Percentiles rank a stretch among this genome's conserved stretches.
Conservation (phyloP, 1,140 invertebrate species). For the Calliphora vicina region DNA sequence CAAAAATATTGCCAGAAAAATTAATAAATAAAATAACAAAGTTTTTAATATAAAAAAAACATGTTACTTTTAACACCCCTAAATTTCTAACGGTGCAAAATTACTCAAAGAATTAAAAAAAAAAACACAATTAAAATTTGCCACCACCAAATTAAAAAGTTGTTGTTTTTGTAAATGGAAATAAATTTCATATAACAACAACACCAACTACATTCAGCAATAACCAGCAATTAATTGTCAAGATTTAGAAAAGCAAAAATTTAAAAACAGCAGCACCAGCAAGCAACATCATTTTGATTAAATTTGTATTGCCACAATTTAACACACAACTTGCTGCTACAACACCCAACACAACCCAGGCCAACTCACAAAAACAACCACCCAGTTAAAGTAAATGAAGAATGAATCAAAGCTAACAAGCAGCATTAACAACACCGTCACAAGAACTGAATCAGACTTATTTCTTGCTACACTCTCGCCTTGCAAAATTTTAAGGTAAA, state of each 20-base stretch:
- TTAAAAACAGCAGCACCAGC: no score
- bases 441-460: background rate
- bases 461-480: background rate
- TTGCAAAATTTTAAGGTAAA: background rate
- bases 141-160: background rate
- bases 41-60: background rate
- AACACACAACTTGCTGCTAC: background rate
- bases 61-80: background rate
- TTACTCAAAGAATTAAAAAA: no score
- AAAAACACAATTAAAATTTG: background rate
- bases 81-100: no score
- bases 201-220: no score
- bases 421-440: background rate
- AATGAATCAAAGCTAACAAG: background rate
- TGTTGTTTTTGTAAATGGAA: no score
- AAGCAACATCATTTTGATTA: background rate
- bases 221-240: background rate
- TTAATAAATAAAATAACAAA: conserved; percentile 20
- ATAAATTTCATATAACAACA: no score
- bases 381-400: background rate
- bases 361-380: background rate
- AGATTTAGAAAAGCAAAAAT: background rate
- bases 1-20: background rate
- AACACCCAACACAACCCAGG: background rate
- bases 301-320: background rate